A percentile compares a stretch with the other conserved stretches of the same genome.
phyloP scores from a whole-genome alignment of 2,888 invertebrate genomes.

The Metopia argyrocephala region DNA sequence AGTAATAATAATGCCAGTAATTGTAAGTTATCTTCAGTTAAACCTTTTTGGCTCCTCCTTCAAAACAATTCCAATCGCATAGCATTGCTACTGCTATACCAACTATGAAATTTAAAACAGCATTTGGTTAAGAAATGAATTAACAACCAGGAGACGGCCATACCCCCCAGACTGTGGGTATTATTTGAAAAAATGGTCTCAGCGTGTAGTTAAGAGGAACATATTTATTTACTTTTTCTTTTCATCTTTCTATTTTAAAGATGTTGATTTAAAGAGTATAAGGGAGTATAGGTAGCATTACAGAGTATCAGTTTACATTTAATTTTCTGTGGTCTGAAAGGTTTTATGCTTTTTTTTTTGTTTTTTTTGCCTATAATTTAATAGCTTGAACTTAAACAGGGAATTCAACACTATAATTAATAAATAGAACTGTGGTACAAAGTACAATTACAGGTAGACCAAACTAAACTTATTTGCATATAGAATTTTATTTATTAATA shows the following conservation, averaged over 20 bases:
- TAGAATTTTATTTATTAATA: too few species aligned
- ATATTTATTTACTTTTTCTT: not conserved
- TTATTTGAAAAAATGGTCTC: not conserved
- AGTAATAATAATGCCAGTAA: conserved; percentile 38
- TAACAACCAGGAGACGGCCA: conserved; percentile 13
- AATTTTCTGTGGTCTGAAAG: conserved; percentile 40
- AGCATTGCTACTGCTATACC: not conserved
- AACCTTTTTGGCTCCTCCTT: conserved; percentile 52
- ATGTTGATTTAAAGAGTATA: not conserved
- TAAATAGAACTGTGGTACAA: conserved; percentile 15
- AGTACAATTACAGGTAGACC: not conserved
- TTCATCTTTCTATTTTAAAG: not conserved
- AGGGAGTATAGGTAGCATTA: conserved; percentile 38
- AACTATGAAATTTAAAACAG: conserved; percentile 51
- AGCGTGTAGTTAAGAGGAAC: not conserved
- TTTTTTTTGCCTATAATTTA: too few species aligned
- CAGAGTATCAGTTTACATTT: conserved; percentile 54
- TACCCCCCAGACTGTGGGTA: not conserved
- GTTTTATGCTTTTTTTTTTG: conserved; percentile 26
- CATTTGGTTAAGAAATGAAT: conserved; percentile 52
- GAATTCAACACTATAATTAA: conserved; percentile 26
- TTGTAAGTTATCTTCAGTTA: conserved; percentile 60
- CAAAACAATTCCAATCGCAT: not conserved
- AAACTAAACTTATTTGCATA: not conserved
- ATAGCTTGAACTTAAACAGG: conserved; percentile 39